Evolutionary conservation across 1,140 invertebrate species (phyloP).

Genomic region (Drosophila mojavensis): DNA sequence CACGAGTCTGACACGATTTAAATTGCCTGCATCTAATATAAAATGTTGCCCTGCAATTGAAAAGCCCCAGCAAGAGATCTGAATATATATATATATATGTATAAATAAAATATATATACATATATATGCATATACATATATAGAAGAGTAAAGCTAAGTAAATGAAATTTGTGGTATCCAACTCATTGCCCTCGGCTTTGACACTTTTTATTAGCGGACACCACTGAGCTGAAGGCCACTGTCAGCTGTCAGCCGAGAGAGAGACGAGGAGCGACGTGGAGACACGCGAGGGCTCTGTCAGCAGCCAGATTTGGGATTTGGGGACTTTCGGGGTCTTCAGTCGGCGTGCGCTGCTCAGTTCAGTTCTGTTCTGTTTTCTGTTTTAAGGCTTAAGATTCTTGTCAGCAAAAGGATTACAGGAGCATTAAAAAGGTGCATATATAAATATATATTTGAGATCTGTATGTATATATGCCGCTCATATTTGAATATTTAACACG

Average conservation of each 20-base stretch:
- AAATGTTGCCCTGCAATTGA: slow-evolving; percentile 49
- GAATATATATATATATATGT: neutral
- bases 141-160: slow-evolving; percentile 15
- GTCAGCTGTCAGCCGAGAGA: slow-evolving; percentile 64
- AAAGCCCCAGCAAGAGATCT: slow-evolving; percentile 16
- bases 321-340: slow-evolving; percentile 46
- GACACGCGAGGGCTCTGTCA: slow-evolving; percentile 62
- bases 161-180: slow-evolving; percentile 34
- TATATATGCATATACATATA: neutral
- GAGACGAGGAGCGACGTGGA: slow-evolving; percentile 27
- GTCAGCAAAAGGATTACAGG: slow-evolving; percentile 80
- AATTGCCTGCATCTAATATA: slow-evolving; percentile 74
- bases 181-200: slow-evolving; percentile 25
- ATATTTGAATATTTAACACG: neutral
- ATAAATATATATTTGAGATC: neutral
- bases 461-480: neutral
- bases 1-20: slow-evolving; percentile 59
- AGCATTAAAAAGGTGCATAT: slow-evolving; percentile 58
- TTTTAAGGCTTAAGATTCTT: slow-evolving; percentile 70
- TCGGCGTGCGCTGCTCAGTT: slow-evolving; percentile 12
- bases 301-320: slow-evolving; percentile 51
- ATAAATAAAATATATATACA: neutral
- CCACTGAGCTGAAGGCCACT: slow-evolving; percentile 30
- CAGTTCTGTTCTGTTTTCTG: slow-evolving; percentile 31
- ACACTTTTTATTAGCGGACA: slow-evolving; percentile 28